Percentiles rank a stretch among this genome's conserved stretches.
These are phyloP conservation scores for Taurulus bubalis DNA, from an alignment of 2,113 vertebrate species.

Conservation along the genomic window DNA sequence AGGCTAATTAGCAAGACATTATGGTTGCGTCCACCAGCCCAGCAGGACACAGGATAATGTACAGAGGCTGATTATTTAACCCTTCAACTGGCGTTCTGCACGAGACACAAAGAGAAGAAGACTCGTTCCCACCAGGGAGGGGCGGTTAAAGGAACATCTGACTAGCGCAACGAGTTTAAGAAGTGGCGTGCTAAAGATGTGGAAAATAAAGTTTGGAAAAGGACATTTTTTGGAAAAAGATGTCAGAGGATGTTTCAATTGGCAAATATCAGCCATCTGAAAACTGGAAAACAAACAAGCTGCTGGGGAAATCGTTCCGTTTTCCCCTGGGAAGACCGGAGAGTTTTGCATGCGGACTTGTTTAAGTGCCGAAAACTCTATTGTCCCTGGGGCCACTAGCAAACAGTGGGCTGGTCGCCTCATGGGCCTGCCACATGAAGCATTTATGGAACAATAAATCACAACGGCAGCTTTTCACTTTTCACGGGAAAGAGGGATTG, in stretches of 20 bases:
- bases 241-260: slow-evolving; percentile 1
- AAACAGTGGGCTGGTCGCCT: slow-evolving; percentile 74
- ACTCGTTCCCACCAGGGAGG: slow-evolving; percentile 58
- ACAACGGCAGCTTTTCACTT: slow-evolving; percentile 71
- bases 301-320: slow-evolving; percentile 20
- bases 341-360: slow-evolving; percentile 46
- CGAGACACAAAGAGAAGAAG: slow-evolving; percentile 61
- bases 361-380: slow-evolving; percentile 68
- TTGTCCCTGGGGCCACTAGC: slow-evolving; percentile 76
- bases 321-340: slow-evolving; percentile 42
- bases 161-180: slow-evolving; percentile 21
- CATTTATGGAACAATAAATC: slow-evolving; percentile 85
- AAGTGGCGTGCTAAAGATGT: not conserved
- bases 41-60: slow-evolving; percentile 73
- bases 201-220: not conserved
- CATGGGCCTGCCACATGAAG: slow-evolving; percentile 67
- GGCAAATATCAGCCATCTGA: slow-evolving; percentile 35
- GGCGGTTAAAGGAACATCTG: slow-evolving; percentile 18
- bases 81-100: slow-evolving; percentile 58
- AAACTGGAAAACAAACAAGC: slow-evolving; percentile 22
- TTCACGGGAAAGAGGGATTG: slow-evolving; percentile 50
- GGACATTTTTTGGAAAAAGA: not conserved
- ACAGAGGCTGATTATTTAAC: slow-evolving; percentile 77
- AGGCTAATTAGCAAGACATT: slow-evolving; percentile 82
- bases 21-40: slow-evolving; percentile 67